These are phyloP conservation scores for Troglohyphantes excavatus DNA, from an alignment of 2,888 invertebrate species.

Conservation along the genomic window DNA sequence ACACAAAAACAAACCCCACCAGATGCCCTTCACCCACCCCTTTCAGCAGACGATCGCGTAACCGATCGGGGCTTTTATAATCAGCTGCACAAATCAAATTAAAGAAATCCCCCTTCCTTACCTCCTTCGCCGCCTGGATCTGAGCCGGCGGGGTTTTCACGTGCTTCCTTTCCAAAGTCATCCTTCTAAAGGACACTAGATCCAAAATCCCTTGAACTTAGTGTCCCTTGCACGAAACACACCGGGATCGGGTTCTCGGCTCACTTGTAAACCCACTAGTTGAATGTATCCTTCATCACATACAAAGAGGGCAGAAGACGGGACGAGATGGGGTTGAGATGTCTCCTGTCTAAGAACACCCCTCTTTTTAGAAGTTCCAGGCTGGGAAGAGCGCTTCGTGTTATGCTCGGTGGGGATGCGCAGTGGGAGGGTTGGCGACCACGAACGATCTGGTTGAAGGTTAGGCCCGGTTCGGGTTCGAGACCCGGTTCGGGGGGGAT, in stretches of 20 bases:
- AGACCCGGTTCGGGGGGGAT: neutral
- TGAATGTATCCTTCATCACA: slow-evolving; percentile 51
- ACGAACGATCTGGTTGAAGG: neutral
- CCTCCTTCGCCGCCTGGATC: slow-evolving; percentile 67
- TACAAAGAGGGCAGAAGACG: neutral
- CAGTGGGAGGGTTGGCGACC: slow-evolving; percentile 24
- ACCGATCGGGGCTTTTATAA: slow-evolving; percentile 16
- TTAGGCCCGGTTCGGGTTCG: neutral
- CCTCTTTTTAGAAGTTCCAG: slow-evolving; percentile 13
- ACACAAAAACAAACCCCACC: neutral
- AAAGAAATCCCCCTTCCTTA: neutral
- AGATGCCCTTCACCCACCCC: neutral
- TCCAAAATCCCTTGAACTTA: too few relatives aligned
- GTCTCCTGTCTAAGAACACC: neutral
- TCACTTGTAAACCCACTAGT: slow-evolving; percentile 68
- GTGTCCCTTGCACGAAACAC: too few relatives aligned
- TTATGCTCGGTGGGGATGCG: slow-evolving; percentile 63
- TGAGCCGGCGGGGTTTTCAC: slow-evolving; percentile 70
- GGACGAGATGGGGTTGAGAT: neutral
- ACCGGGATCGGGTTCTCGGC: too few relatives aligned
- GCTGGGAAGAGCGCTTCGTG: slow-evolving; percentile 19
- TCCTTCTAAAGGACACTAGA: too few relatives aligned
- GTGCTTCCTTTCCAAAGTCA: slow-evolving; percentile 65
- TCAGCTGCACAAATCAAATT: slow-evolving; percentile 34
- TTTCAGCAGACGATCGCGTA: too few relatives aligned